Evolutionary conservation across 1,140 invertebrate genomes (phyloP), one percentile per base, ranked within the genome.

Genomic region (Melitaea cinxia): DNA sequence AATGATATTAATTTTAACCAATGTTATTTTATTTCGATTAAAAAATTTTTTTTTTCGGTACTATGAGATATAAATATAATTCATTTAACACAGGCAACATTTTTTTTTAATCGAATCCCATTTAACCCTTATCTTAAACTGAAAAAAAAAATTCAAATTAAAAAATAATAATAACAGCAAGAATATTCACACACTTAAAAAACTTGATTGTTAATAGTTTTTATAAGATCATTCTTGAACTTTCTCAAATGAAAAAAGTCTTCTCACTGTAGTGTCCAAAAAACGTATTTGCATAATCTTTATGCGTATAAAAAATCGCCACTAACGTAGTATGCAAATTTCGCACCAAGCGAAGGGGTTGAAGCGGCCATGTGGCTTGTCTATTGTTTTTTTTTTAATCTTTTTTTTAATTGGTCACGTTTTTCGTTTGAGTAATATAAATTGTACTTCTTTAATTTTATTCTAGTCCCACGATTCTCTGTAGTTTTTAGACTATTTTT

Each of bases 211-310:
- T 58, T 68, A 57, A 24, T 50, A 63, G 24, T 39, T 73, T 73
- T 73, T 69, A 39, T 56, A 50, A 56, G 53, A 68, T 67, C 53
- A 54, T 45, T 60, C 60, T 60, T 49, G 53, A 65, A 75, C 73
- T 76, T 77, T 76, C 69, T 72, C 67, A 72, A 50, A 69, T 54
- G 37, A 21, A 72, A 77, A 78, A 77, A 77, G 6, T 66, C 45
- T 70, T 52, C 59, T 78, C 76, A 72, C 73, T 61, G 60, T 65
- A 54, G 55, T 89, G 85, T 82, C 83, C 85, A 88, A 90, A 90
- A 88, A 90, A 90, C 47, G 24, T 26, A 86, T 90, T 90, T 71
- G 60, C 85, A 88, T 90, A 90, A 87, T 88, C 82, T 85, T 61
- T 75, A 65, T 63, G 70, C 45, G 57, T 28, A 70, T 77, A 89